Percentiles rank a stretch among this genome's conserved stretches.
These are phyloP conservation scores for Strigops habroptila DNA, from an alignment of 2,113 vertebrate species.

Conservation along the genomic window DNA sequence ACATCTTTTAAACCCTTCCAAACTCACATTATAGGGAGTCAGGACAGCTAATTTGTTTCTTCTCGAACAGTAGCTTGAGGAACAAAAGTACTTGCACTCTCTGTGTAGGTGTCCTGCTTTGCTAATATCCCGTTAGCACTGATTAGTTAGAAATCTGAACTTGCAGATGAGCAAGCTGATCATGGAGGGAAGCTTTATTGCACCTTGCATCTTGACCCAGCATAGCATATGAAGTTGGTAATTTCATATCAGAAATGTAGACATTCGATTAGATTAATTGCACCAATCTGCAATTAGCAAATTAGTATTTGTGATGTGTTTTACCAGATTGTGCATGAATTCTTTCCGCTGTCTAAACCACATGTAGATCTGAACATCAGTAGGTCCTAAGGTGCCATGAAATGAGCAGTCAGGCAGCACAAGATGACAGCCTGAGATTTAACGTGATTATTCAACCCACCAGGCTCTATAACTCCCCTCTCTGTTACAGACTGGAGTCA, in stretches of 20 bases:
- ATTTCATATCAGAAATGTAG: not conserved
- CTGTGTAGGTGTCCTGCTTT: not conserved
- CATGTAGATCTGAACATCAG: not conserved
- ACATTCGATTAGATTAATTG: not conserved
- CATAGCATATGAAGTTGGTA: not conserved
- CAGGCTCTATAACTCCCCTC: not conserved
- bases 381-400: not conserved
- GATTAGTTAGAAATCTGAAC: not conserved
- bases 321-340: not conserved
- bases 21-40: not conserved
- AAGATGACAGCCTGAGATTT: not conserved
- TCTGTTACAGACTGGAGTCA: constrained; percentile 87
- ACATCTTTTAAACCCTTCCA: not conserved
- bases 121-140: not conserved
- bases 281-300: not conserved
- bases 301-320: too few relatives aligned
- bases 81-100: not conserved
- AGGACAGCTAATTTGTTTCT: not conserved
- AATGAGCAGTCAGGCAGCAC: not conserved
- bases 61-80: not conserved
- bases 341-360: not conserved
- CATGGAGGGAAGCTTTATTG: not conserved
- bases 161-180: not conserved
- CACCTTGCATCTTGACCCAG: not conserved
- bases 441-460: not conserved